Conservation (phyloP, 2,888 invertebrate genomes). For the Pyrrhosoma nymphula region DNA sequence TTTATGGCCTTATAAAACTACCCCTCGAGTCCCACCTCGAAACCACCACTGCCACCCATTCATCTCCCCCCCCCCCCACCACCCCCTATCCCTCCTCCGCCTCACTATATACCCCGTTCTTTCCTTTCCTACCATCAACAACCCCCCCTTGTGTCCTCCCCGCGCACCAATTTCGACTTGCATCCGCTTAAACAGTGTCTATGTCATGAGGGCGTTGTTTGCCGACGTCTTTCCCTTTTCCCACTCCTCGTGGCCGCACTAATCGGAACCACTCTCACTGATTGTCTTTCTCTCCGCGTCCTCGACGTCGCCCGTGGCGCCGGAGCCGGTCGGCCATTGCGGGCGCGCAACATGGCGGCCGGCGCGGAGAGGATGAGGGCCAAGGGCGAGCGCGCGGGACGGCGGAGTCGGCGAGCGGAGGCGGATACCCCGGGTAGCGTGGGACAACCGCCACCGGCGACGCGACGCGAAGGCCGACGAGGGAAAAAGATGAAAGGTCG, state of each 20-base stretch:
- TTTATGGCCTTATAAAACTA: slow-evolving; percentile 67
- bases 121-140: not conserved
- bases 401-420: not conserved
- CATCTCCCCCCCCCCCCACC: not conserved
- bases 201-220: slow-evolving; percentile 48
- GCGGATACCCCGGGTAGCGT: not conserved
- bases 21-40: slow-evolving; percentile 53
- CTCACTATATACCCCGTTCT: not conserved
- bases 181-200: slow-evolving; percentile 52
- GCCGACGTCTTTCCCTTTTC: not conserved
- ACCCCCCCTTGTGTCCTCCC: slow-evolving; percentile 14
- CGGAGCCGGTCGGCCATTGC: slow-evolving; percentile 1
- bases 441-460: not conserved
- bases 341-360: slow-evolving; percentile 54
- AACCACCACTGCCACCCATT: not conserved
- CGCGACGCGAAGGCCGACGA: not conserved
- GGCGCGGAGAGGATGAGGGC: not conserved
- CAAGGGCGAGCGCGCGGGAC: not conserved
- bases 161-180: slow-evolving; percentile 35
- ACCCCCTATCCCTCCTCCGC: not conserved
- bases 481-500: no score
- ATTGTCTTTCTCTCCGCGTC: slow-evolving; percentile 45
- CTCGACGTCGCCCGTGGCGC: slow-evolving; percentile 22
- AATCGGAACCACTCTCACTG: slow-evolving; percentile 51
- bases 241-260: not conserved